These are phyloP conservation scores for Scaptomyza hsui DNA, from an alignment of 1,140 invertebrate genomes.

Conservation along the genomic window DNA sequence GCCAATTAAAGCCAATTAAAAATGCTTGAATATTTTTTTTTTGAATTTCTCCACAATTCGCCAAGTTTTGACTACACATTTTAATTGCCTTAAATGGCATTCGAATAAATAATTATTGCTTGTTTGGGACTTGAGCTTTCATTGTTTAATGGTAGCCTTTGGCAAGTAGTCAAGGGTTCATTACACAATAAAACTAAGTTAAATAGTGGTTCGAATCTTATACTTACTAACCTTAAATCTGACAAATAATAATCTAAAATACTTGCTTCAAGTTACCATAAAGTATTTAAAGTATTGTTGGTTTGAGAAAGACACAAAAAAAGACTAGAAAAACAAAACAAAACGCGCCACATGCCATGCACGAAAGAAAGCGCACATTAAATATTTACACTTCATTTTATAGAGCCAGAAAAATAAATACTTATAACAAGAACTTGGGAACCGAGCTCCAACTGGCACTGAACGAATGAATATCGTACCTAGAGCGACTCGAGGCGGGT, in stretches of 20 bases:
- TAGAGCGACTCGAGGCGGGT: conserved; percentile 27
- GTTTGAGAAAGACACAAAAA: neutral
- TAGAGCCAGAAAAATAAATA: conserved; percentile 46
- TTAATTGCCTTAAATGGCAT: conserved; percentile 28
- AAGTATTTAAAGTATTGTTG: conserved; percentile 26
- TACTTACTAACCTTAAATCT: too few species aligned
- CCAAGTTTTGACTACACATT: conserved; percentile 5
- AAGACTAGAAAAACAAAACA: neutral
- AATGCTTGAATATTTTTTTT: conserved; percentile 28
- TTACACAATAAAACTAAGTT: neutral
- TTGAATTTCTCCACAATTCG: conserved; percentile 6
- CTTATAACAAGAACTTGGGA: conserved; percentile 26
- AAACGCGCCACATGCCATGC: conserved; percentile 68
- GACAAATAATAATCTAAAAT: conserved; percentile 4
- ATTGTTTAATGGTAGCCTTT: neutral
- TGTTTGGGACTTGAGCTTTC: neutral
- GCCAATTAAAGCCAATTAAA: conserved; percentile 74
- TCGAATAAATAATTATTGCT: conserved; percentile 29
- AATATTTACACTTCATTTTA: conserved; percentile 84
- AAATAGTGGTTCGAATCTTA: neutral
- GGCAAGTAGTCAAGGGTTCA: neutral
- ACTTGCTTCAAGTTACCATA: conserved; percentile 4
- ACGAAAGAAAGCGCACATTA: conserved; percentile 83
- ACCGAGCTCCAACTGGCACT: conserved; percentile 32
- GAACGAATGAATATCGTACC: neutral